A percentile compares a stretch with the other conserved stretches of the same genome.
Conservation (phyloP, 2,888 invertebrate genomes). For the Leptinotarsa rubiginosa region DNA sequence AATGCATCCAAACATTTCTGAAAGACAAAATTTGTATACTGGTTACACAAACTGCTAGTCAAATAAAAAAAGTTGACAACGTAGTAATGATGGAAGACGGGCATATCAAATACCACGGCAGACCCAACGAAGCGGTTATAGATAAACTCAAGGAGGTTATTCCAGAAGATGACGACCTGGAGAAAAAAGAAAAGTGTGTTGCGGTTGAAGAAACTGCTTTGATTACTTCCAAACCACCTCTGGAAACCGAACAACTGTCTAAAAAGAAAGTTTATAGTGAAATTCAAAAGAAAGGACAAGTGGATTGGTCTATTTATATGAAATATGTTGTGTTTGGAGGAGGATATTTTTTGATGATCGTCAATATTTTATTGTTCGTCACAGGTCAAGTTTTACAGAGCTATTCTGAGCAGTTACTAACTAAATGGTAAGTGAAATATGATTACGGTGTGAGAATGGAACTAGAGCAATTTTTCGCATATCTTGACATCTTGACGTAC, state of each 20-base stretch:
- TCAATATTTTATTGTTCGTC: constrained; percentile 40
- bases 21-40: constrained; percentile 76
- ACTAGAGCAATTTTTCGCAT: too few relatives aligned
- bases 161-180: constrained; percentile 32
- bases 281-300: constrained; percentile 53
- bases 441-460: too few relatives aligned
- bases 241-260: constrained; percentile 36
- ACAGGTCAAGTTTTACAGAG: constrained; percentile 52
- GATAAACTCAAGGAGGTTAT: constrained; percentile 76
- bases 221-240: constrained; percentile 19
- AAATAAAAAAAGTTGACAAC: constrained; percentile 67
- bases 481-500: too few relatives aligned
- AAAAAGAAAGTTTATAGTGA: constrained; percentile 54
- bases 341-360: constrained; percentile 46
- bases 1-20: constrained; percentile 75
- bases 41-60: constrained; percentile 79
- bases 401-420: constrained; percentile 48
- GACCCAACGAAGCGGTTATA: constrained; percentile 76
- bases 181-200: constrained; percentile 57
- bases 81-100: constrained; percentile 63
- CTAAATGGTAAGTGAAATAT: constrained; percentile 34
- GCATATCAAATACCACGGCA: constrained; percentile 71
- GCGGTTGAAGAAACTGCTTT: constrained; percentile 52
- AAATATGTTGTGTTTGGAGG: constrained; percentile 54
- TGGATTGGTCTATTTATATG: constrained; percentile 49